Evolutionary conservation across 2,888 invertebrate species (phyloP).

Genomic region (Dimorphilus gyrociliatus): DNA sequence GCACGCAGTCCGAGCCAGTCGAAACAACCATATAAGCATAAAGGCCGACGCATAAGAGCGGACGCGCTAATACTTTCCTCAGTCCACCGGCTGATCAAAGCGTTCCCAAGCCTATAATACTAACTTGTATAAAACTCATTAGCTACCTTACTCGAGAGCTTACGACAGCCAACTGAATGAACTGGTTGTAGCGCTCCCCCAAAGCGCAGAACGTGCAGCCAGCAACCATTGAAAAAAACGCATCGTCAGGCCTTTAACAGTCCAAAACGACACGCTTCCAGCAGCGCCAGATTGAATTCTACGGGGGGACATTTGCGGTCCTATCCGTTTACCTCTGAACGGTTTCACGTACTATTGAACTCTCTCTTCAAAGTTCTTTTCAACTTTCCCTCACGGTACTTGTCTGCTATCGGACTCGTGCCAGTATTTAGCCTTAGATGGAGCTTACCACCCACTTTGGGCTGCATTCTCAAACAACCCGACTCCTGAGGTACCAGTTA

Average conservation of each 20-base stretch:
- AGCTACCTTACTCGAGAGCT: slow-evolving; percentile 9
- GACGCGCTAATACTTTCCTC: slow-evolving; percentile 7
- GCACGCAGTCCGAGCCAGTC: slow-evolving; percentile 10
- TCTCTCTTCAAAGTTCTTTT: slow-evolving; percentile 49
- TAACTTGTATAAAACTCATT: no score
- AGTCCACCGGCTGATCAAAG: no score
- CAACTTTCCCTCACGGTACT: slow-evolving; percentile 53
- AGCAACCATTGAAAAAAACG: background rate
- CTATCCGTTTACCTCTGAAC: slow-evolving; percentile 11
- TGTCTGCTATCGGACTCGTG: slow-evolving; percentile 51
- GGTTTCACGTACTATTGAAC: slow-evolving; percentile 47
- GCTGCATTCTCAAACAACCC: slow-evolving; percentile 48
- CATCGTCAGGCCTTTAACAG: no score
- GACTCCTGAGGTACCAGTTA: slow-evolving; percentile 40
- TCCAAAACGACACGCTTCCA: slow-evolving; percentile 9
- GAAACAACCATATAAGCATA: slow-evolving; percentile 6
- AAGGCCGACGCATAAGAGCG: slow-evolving; percentile 6
- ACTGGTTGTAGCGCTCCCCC: slow-evolving; percentile 16
- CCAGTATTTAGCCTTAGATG: slow-evolving; percentile 46
- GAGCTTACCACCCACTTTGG: no score
- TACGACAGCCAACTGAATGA: slow-evolving; percentile 11
- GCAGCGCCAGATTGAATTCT: no score
- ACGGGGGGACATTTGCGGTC: no score
- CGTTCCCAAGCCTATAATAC: no score
- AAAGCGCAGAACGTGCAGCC: slow-evolving; percentile 7